Evolutionary conservation across 2,888 invertebrate species (phyloP).

Genomic region (Plemyria rubiginata): DNA sequence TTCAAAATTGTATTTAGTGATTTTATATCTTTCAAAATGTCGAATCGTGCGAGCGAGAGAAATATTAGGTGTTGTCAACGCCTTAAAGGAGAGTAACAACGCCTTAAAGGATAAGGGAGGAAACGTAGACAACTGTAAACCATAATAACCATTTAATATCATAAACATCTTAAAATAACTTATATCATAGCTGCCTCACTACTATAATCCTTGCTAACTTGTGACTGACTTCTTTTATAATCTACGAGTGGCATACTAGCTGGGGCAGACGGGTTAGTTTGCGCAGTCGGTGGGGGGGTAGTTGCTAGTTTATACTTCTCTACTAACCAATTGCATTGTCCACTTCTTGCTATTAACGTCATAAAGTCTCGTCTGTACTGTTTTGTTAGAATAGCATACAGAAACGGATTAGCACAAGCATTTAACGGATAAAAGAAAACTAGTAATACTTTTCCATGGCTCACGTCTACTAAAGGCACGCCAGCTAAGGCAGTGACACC

Average conservation of each 20-base stretch:
- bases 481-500: constrained; percentile 94
- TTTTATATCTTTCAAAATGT: no score
- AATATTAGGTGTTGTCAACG: no score
- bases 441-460: constrained; percentile 91
- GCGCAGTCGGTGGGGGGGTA: constrained; percentile 74
- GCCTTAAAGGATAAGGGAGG: no score
- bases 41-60: no score
- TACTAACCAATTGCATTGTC: constrained; percentile 72
- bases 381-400: constrained; percentile 95
- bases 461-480: constrained; percentile 92
- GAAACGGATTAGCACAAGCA: constrained; percentile 96
- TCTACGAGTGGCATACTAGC: constrained; percentile 68
- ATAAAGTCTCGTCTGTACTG: constrained; percentile 92
- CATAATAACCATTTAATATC: constrained; percentile 71
- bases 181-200: constrained; percentile 50
- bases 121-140: constrained; percentile 47
- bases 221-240: constrained; percentile 65
- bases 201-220: constrained; percentile 66
- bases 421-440: constrained; percentile 97
- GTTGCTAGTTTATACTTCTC: constrained; percentile 71
- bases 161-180: constrained; percentile 56
- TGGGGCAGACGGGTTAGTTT: constrained; percentile 73
- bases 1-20: no score
- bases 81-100: no score
- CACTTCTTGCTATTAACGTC: constrained; percentile 87